phyloP scores from a whole-genome alignment of 2,797 vertebrate genomes.

The Strix occidentalis region DNA sequence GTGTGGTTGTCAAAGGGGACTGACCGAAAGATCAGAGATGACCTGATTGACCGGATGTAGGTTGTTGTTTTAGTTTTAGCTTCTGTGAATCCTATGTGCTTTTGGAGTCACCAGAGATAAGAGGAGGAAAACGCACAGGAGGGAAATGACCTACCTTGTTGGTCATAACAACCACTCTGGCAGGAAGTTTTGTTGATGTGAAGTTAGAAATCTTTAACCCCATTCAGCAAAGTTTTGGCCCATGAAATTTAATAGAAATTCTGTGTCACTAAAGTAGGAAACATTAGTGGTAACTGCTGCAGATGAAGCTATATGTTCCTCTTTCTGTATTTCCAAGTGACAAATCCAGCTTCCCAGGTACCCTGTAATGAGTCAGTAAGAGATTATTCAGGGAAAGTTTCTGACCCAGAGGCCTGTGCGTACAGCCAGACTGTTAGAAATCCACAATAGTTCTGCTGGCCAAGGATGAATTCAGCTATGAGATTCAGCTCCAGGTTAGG shows the following conservation, averaged over 20 bases:
- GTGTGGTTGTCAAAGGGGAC: constrained; percentile 19
- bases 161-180: not conserved
- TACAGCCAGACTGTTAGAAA: not conserved
- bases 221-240: not conserved
- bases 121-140: not conserved
- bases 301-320: rapidly evolving
- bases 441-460: not conserved
- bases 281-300: not conserved
- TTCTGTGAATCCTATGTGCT: constrained; percentile 25
- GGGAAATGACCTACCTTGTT: constrained; percentile 42
- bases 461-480: not conserved
- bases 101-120: constrained; percentile 52
- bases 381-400: not conserved
- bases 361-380: not conserved
- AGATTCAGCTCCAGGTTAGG: not conserved
- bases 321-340: not conserved
- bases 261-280: not conserved
- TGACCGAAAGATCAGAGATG: constrained; percentile 46
- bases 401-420: not conserved
- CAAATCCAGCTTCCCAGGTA: not conserved
- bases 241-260: not conserved
- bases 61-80: constrained; percentile 49
- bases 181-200: constrained; percentile 2
- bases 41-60: not conserved
- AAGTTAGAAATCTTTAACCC: constrained; percentile 22